Conservation (phyloP, 2,888 invertebrate genomes). For the Eupithecia insigniata region DNA sequence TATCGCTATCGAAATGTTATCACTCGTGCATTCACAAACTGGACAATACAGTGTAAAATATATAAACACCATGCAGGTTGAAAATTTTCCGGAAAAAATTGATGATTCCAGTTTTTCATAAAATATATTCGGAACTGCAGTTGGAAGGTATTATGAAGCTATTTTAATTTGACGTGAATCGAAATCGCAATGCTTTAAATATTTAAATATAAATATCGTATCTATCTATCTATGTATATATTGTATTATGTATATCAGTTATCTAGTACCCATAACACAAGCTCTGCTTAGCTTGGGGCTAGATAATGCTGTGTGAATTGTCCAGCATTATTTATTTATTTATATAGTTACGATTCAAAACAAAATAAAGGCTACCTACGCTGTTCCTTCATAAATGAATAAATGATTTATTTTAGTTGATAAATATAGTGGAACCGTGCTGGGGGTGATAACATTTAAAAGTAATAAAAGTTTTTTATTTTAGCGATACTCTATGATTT, state of each 20-base stretch:
- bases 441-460: background rate
- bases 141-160: background rate
- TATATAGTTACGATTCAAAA: background rate
- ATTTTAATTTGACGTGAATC: background rate
- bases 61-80: constrained; percentile 11
- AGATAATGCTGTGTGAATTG: no score
- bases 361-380: background rate
- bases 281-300: no score
- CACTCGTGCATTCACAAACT: constrained; percentile 42
- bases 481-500: no score
- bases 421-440: background rate
- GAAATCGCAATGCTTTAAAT: background rate
- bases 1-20: constrained; percentile 33
- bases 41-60: constrained; percentile 45
- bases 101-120: constrained; percentile 4
- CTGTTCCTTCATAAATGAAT: background rate
- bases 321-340: no score
- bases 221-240: no score
- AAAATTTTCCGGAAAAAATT: background rate
- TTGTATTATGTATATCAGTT: no score
- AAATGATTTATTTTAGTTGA: background rate
- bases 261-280: no score
- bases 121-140: background rate
- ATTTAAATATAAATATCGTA: no score
- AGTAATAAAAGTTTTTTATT: background rate